Conservation (phyloP, 1,140 invertebrate species). For the Phymorhynchus buccinoides region DNA sequence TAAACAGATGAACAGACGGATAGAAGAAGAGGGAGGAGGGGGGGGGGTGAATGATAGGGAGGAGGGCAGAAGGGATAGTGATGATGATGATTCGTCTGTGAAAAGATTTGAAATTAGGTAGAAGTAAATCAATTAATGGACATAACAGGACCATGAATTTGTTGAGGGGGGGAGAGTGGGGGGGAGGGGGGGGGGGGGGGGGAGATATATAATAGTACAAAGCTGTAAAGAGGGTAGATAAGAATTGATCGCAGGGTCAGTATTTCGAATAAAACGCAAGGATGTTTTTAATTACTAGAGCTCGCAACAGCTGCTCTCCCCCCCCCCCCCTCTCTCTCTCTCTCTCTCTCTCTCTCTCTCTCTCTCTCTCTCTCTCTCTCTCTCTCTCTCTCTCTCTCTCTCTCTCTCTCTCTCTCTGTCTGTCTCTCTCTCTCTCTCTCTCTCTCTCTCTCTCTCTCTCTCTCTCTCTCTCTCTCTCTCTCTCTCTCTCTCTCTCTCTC, state of each 20-base stretch:
- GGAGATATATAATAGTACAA: neutral
- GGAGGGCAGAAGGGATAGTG: neutral
- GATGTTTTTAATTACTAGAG: too few species aligned
- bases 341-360: neutral
- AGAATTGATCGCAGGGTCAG: too few species aligned
- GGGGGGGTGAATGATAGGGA: neutral
- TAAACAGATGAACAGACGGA: neutral
- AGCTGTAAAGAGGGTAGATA: too few species aligned
- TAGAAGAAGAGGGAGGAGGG: neutral
- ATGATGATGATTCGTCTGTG: too few species aligned
- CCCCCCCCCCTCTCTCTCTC: neutral
- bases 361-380: neutral
- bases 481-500: conserved; percentile 4
- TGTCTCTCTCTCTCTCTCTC: neutral
- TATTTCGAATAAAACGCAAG: too few species aligned
- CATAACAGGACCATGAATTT: neutral
- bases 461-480: neutral
- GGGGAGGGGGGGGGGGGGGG: neutral
- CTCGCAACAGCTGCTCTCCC: too few species aligned
- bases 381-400: neutral
- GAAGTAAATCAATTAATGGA: neutral
- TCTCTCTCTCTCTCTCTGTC: neutral
- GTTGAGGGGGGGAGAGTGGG: neutral
- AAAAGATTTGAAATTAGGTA: too few species aligned
- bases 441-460: neutral